Conservation (phyloP, 2,888 invertebrate genomes). For the Pristionchus japonicus region DNA sequence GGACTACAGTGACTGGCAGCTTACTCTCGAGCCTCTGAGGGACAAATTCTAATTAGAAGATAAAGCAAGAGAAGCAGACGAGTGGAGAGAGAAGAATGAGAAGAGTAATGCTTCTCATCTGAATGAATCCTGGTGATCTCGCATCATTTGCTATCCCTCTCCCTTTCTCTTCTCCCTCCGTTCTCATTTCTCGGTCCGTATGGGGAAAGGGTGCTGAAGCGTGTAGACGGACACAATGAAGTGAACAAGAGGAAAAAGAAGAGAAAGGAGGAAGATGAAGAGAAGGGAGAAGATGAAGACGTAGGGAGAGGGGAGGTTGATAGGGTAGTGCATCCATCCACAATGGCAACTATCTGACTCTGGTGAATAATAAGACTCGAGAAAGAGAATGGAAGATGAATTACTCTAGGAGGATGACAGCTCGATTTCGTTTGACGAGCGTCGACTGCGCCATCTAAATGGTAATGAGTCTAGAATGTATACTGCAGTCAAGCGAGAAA, state of each 20-base stretch:
- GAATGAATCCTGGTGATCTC: slow-evolving; percentile 12
- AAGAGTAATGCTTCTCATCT: background rate
- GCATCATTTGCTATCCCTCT: slow-evolving; percentile 29
- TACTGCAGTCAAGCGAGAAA: background rate
- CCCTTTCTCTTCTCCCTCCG: background rate
- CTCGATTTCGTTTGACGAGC: background rate
- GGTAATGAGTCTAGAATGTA: background rate
- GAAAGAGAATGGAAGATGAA: background rate
- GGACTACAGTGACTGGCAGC: slow-evolving; percentile 41
- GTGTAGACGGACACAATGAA: slow-evolving; percentile 15
- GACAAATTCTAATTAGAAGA: slow-evolving; percentile 30
- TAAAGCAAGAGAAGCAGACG: background rate
- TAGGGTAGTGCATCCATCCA: slow-evolving; percentile 34
- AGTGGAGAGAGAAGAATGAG: background rate
- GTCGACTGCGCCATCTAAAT: slow-evolving; percentile 9
- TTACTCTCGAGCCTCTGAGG: background rate
- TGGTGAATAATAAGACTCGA: background rate
- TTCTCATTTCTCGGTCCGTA: background rate
- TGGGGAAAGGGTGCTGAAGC: slow-evolving; percentile 11
- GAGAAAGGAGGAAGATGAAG: slow-evolving; percentile 1
- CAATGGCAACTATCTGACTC: background rate
- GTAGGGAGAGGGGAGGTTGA: slow-evolving; percentile 23
- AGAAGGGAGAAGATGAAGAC: background rate
- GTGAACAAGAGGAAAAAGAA: slow-evolving; percentile 14
- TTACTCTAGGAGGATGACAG: background rate